Base-by-base conservation (phyloP, 2,888 invertebrate species). In the Sinhomidia bicolor region DNA sequence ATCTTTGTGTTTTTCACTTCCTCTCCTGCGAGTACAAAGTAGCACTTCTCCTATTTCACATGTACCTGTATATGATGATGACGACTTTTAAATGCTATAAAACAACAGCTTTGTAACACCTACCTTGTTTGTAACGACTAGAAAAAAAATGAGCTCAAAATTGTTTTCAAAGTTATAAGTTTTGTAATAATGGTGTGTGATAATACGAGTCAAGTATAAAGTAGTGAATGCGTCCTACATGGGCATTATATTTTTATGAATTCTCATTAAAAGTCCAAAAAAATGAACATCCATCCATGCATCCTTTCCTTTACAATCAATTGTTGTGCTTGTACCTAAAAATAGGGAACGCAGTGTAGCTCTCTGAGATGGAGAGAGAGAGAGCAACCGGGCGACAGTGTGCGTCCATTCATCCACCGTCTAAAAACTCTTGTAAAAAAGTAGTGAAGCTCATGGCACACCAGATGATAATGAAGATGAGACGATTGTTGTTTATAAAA, bases 1-100 rank as follows among this genome's bases (percentile, higher is more conserved):
- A 81, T 87, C 80, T 81, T 81, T 81, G 60, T 81, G 86, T 87
- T 87, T 9, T 60, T 71, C 32, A 85, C 85, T 85, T 79, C 86
- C 71, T 81, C 36, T 81, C 78, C 51, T 32, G 10, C 26, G 32
- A 29, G 10, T 14, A 47, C 68, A n/a, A n/a, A 65, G 62, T 23
- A 62, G 60, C 32, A 20, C 29, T 54, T 12, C 32, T 54, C 54
- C 32, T 32, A 29, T 78, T 78, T 32, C 57, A 80, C 62, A 41
- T 79, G 5, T 62, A 62, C 29, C 32, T 62, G 12, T 76, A 51
- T 54, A n/a, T n/a, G n/a, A n/a, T n/a, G n/a, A n/a, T n/a, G n/a
- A n/a, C n/a, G n/a, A n/a, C 76, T 81, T 23, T 65, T 62, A 60
- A 65, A 47, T 83, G 32, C 83, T n/a, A n/a, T 71, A 51, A 83